These are phyloP conservation scores for Anoplius nigerrimus DNA, from an alignment of 2,888 invertebrate species.

Conservation along the genomic window DNA sequence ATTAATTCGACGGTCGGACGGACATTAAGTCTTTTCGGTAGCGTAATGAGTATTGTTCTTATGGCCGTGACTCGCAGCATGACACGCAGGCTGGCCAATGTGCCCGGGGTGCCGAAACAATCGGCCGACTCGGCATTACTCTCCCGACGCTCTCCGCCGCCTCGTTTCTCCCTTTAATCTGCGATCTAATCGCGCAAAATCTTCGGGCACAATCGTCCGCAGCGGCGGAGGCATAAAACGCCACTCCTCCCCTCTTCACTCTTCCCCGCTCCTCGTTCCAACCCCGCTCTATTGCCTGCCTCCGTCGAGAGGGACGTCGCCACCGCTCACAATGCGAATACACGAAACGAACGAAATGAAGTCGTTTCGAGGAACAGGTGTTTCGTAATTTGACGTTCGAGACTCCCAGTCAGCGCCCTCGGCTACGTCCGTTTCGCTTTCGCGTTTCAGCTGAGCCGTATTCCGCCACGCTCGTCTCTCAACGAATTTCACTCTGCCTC, in stretches of 20 bases:
- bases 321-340: slow-evolving; percentile 5
- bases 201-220: slow-evolving; percentile 26
- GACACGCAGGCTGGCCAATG: background rate
- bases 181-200: slow-evolving; percentile 54
- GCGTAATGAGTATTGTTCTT: slow-evolving; percentile 33
- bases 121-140: slow-evolving; percentile 29
- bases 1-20: slow-evolving; percentile 16
- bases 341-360: slow-evolving; percentile 55
- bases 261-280: too few relatives aligned
- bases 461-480: slow-evolving; percentile 11
- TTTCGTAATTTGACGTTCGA: slow-evolving; percentile 65
- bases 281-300: too few relatives aligned
- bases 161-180: slow-evolving; percentile 44
- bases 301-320: slow-evolving; percentile 17
- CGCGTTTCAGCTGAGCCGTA: slow-evolving; percentile 9
- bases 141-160: slow-evolving; percentile 2
- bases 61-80: slow-evolving; percentile 8
- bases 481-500: slow-evolving; percentile 4
- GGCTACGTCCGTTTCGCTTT: slow-evolving; percentile 52
- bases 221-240: background rate
- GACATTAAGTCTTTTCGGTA: slow-evolving; percentile 15
- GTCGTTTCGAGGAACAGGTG: slow-evolving; percentile 69
- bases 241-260: too few relatives aligned
- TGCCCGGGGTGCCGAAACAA: slow-evolving; percentile 27
- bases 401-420: slow-evolving; percentile 42